Conservation (phyloP, 2,888 invertebrate species). For the Drosophila pseudotalamancana region DNA sequence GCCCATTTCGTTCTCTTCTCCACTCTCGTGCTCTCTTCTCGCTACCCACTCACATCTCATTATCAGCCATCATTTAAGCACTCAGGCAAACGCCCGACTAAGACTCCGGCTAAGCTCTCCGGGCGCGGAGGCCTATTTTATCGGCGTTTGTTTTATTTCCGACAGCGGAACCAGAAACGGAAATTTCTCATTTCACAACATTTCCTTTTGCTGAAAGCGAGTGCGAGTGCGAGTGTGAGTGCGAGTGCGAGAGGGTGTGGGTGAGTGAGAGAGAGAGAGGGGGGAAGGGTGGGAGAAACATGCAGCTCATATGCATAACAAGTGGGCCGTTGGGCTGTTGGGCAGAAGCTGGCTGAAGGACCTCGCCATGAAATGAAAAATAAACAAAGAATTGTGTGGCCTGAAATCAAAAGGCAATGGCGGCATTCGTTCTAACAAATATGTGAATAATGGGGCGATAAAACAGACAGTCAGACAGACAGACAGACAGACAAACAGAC, state of each 20-base stretch:
- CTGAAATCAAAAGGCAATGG: slow-evolving; percentile 59
- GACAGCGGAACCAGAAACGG: slow-evolving; percentile 78
- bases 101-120: slow-evolving; percentile 38
- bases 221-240: slow-evolving; percentile 3
- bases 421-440: slow-evolving; percentile 67
- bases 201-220: slow-evolving; percentile 56
- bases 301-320: slow-evolving; percentile 68
- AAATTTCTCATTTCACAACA: slow-evolving; percentile 79
- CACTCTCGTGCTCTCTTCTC: neutral
- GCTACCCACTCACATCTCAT: slow-evolving; percentile 42
- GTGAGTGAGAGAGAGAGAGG: neutral
- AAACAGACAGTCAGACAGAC: slow-evolving; percentile 47
- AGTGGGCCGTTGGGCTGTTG: neutral
- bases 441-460: slow-evolving; percentile 72
- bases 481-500: slow-evolving; percentile 20
- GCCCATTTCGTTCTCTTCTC: neutral
- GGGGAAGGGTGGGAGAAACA: neutral
- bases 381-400: slow-evolving; percentile 64
- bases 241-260: neutral
- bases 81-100: slow-evolving; percentile 19
- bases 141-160: slow-evolving; percentile 78
- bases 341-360: slow-evolving; percentile 9
- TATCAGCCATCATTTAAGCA: slow-evolving; percentile 66
- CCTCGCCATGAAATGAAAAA: slow-evolving; percentile 51
- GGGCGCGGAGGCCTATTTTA: slow-evolving; percentile 58